Percentiles rank a stretch among this genome's conserved stretches.
Conservation (phyloP, 2,797 vertebrate genomes). For the Rhinella marina region DNA sequence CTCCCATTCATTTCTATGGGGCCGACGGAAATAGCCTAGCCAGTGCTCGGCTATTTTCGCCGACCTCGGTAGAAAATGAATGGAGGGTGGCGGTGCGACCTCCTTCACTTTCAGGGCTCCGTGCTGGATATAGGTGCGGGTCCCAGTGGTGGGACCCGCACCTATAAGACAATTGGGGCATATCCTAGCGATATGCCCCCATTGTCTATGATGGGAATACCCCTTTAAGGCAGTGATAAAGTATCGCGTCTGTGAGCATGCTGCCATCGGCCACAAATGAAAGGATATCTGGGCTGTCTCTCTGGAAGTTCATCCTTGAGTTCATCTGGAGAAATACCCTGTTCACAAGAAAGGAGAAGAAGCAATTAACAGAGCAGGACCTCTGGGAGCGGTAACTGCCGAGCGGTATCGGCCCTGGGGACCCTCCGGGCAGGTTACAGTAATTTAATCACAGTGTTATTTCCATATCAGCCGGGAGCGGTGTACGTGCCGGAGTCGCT, state of each 20-base stretch:
- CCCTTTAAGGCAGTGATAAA: background rate
- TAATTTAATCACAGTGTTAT: conserved; percentile 20
- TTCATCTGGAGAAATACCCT: conserved; percentile 91
- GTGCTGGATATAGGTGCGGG: too few species aligned
- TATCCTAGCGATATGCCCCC: too few species aligned
- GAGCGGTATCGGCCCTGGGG: background rate
- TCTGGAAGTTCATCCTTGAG: conserved; percentile 91
- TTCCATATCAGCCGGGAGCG: background rate
- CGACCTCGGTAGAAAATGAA: too few species aligned
- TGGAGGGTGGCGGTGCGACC: too few species aligned
- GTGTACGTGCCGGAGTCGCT: background rate
- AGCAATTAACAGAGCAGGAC: conserved; percentile 9
- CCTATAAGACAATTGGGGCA: too few species aligned
- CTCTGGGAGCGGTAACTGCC: conserved; percentile 16
- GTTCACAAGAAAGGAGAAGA: conserved; percentile 29
- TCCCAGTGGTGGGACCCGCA: too few species aligned
- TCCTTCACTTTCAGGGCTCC: too few species aligned
- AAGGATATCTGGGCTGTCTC: conserved; percentile 96
- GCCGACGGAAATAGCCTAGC: too few species aligned
- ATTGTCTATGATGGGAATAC: too few species aligned
- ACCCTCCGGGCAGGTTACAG: background rate
- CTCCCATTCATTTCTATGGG: too few species aligned
- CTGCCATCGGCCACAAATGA: background rate
- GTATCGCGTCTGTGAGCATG: background rate
- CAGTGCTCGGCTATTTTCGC: too few species aligned